A percentile compares a stretch with the other conserved stretches of the same genome.
Evolutionary conservation across 2,888 invertebrate genomes (phyloP).

Genomic region (Theretra japonica): DNA sequence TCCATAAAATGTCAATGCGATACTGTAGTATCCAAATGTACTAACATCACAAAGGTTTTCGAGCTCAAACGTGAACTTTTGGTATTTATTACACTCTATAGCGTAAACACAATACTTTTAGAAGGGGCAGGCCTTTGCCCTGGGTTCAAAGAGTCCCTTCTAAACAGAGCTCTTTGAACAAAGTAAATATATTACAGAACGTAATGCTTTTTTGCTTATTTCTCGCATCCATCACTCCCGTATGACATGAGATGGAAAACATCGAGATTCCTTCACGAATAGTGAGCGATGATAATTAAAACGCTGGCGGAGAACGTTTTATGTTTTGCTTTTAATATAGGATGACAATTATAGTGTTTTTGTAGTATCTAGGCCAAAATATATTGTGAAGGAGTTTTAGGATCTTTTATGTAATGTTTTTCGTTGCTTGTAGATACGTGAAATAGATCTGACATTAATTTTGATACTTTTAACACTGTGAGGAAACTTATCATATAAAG

Average conservation of each 20-base stretch:
- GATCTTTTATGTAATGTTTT: too few species aligned
- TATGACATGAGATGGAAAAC: conserved; percentile 27
- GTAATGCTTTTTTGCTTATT: conserved; percentile 21
- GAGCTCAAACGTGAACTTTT: background rate
- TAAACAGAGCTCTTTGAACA: background rate
- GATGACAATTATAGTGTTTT: background rate
- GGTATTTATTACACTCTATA: background rate
- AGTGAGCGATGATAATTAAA: conserved; percentile 31
- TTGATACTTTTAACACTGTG: too few species aligned
- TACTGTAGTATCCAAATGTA: too few species aligned
- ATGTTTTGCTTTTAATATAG: conserved; percentile 1
- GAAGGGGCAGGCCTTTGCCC: background rate
- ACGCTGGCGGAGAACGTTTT: background rate
- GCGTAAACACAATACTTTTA: background rate
- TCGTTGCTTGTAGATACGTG: too few species aligned
- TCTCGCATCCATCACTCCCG: conserved; percentile 28
- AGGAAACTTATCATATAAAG: too few species aligned
- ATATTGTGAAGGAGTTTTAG: too few species aligned
- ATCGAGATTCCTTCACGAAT: conserved; percentile 24
- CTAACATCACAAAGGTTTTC: background rate
- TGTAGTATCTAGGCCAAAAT: too few species aligned
- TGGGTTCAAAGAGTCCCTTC: background rate
- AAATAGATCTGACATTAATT: too few species aligned
- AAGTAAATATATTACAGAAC: conserved; percentile 1
- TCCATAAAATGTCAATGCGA: too few species aligned